A percentile compares a stretch with the other conserved stretches of the same genome.
Conservation (phyloP, 1,140 invertebrate species). For the Lerema accius region DNA sequence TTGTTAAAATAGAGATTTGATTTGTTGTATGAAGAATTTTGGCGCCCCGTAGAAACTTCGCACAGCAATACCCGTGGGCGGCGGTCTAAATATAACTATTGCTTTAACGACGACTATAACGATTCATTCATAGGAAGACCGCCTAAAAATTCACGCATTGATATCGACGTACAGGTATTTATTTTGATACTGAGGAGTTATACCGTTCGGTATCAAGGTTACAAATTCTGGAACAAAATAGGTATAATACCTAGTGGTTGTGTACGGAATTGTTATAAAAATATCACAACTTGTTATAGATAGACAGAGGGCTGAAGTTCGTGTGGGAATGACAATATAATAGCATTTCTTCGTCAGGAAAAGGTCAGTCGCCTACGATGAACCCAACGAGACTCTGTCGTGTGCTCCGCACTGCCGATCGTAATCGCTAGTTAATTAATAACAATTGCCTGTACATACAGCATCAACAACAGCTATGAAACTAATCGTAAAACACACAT, state of each 20-base stretch:
- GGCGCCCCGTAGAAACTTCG: constrained; percentile 44
- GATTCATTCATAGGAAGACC: constrained; percentile 43
- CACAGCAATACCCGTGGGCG: constrained; percentile 37
- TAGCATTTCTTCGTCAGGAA: constrained; percentile 61
- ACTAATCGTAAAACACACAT: constrained; percentile 7
- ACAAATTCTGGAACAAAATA: constrained; percentile 1
- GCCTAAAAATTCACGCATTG: constrained; percentile 15
- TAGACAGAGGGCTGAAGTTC: constrained; percentile 34
- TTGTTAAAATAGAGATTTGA: not conserved
- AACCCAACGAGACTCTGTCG: constrained; percentile 44
- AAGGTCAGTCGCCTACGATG: constrained; percentile 62
- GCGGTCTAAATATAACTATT: constrained; percentile 48
- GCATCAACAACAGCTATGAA: not conserved
- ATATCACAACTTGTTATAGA: constrained; percentile 32
- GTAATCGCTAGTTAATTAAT: constrained; percentile 50
- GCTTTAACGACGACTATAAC: constrained; percentile 39
- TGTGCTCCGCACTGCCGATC: constrained; percentile 40
- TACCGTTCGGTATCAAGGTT: not conserved
- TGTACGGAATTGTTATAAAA: constrained; percentile 37
- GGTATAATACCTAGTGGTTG: too few relatives aligned
- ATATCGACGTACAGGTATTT: constrained; percentile 17
- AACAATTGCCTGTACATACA: constrained; percentile 32
- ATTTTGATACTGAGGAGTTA: not conserved
- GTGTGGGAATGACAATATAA: constrained; percentile 73
- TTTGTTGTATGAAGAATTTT: constrained; percentile 31